Evolutionary conservation across 2,113 vertebrate genomes (phyloP), one percentile per base, ranked within the genome.

Genomic region (Sphaerodactylus townsendi): DNA sequence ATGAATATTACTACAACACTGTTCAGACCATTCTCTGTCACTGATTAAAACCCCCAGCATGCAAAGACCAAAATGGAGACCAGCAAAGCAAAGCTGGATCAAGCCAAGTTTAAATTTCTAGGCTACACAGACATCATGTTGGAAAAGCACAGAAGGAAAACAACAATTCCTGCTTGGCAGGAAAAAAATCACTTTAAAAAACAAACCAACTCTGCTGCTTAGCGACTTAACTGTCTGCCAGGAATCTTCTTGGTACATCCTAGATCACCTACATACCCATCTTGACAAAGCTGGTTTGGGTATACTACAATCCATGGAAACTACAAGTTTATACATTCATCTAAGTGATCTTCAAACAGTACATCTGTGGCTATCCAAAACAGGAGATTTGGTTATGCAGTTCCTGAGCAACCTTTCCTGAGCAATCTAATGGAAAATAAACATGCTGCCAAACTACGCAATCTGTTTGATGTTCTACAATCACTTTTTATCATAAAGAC

Each of bases 1-100:
- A 77, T 46, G 70, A 88, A 80, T 84, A 44, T 64, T 82, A 77
- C 76, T 88, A 74, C 23, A 59, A 72, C 28, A 71, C 28, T 72
- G 10, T 69, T 72, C 35, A 62, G 3, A 41, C 33, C 83, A 91
- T 53, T 30, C 75, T 80, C 19, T 50, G 9, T 19, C 14, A n/a
- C n/a, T 71, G 68, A 84, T 44, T 44, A 17, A 62, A 62, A 62
- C 30, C 66, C 41, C 11, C 39, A 71, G 37, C 48, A 69, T 56
- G 28, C 74, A 70, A 71, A 71, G 35, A 70, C 23, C 53, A 68
- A 56, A 69, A 56, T 56, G 37, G 15, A 68, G 35, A 76, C 48
- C 25, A 66, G 33, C 21, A 39, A 69, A 41, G 17, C 39, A 56
- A 15, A 77, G 46, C 11, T 39, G 48, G 33, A 41, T 30, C 15